Base-by-base conservation (phyloP, 2,113 vertebrate species). In the Panthera tigris region DNA sequence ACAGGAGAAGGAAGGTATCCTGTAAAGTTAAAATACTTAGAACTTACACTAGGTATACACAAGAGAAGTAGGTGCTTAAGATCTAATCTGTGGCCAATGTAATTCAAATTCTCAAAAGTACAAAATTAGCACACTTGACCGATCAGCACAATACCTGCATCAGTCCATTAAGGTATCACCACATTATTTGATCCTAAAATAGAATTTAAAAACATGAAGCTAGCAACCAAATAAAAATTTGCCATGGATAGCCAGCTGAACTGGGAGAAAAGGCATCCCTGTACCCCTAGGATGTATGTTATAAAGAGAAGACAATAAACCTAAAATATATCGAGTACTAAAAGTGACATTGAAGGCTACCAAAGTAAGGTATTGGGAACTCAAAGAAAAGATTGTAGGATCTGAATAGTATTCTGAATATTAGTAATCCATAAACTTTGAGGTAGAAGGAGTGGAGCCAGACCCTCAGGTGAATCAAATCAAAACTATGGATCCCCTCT, bases 41-140 rank as follows among this genome's bases (percentile, higher is more conserved):
- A 55, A 50, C 9, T 94, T 94, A 78, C 10, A 13, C 31, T 50
- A 68, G 90, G 23, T 65, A 50, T 41, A 25, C 25, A 82, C 39
- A 82, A n/a, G 3, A 74, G 63, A 66, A 36, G 25, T 89, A n/a
- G 85, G 21, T 90, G 36, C 10, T 85, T 48, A 78, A 23, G 16
- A 55, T 82, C 50, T 61, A 78, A 81, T 71, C 48, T 87, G 31
- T 82, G 57, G 55, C 15, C 41, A 84, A 7, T 36, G 18, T 88
- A 93, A 82, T 79, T 96, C 41, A 78, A 86, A 79, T 88, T 93
- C 31, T 92, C 36, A 81, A 92, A 94, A 83, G 74, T 23, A 1
- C 7, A 91, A 91, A 95, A n/a, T 63, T 50, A 88, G 23, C 31
- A 50, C 7, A 39, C 18, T 29, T 3, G 82, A 66, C 29, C 48